Conservation (phyloP, 1,140 invertebrate species). For the Lethocerus indicus region DNA sequence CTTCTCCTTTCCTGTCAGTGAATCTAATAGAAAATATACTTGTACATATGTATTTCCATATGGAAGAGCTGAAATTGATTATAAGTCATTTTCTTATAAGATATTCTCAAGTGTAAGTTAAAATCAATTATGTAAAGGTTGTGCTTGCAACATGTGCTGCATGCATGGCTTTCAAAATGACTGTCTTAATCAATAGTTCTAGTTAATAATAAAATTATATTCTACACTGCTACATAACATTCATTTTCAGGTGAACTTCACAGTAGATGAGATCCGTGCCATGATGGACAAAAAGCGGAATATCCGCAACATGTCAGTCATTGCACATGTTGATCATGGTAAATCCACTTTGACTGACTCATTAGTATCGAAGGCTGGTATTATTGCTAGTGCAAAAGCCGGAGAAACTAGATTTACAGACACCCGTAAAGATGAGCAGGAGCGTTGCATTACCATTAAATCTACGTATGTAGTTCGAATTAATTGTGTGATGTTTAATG, state of each 20-base stretch:
- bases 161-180: too few relatives aligned
- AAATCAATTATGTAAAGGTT: too few relatives aligned
- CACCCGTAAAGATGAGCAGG: slow-evolving; percentile 98
- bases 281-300: slow-evolving; percentile 99
- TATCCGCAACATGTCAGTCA: slow-evolving; percentile 99
- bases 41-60: too few relatives aligned
- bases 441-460: slow-evolving; percentile 99
- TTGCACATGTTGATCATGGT: slow-evolving; percentile 99
- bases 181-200: too few relatives aligned
- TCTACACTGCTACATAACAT: too few relatives aligned
- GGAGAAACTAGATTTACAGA: slow-evolving; percentile 99
- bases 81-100: too few relatives aligned
- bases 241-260: slow-evolving; percentile 99
- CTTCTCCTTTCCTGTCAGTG: too few relatives aligned
- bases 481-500: not conserved
- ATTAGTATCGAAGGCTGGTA: slow-evolving; percentile 97
- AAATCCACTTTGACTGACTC: slow-evolving; percentile 99
- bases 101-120: too few relatives aligned
- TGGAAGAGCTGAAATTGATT: too few relatives aligned
- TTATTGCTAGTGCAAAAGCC: slow-evolving; percentile 95
- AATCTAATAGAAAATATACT: too few relatives aligned
- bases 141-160: too few relatives aligned
- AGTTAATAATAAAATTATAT: too few relatives aligned
- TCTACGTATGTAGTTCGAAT: slow-evolving; percentile 72
- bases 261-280: slow-evolving; percentile 96